phyloP scores from a whole-genome alignment of 2,888 invertebrate species.

The Drosophila siamana region DNA sequence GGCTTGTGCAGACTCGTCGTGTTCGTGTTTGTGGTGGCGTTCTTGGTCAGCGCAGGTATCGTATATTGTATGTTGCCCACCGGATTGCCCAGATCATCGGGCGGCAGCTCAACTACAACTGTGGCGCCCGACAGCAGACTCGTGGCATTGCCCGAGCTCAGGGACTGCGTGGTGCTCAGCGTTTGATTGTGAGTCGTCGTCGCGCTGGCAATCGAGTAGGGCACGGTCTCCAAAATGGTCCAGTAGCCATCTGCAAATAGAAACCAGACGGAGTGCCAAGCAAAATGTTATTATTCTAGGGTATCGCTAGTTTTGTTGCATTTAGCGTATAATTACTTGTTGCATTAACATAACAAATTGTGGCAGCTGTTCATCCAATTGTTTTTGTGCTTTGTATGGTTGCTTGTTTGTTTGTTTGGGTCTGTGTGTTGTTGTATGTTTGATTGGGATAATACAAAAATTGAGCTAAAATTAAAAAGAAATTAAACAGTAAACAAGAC shows the following conservation, averaged over 20 bases:
- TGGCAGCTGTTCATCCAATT: slow-evolving; percentile 45
- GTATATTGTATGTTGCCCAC: slow-evolving; percentile 84
- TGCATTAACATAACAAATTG: slow-evolving; percentile 56
- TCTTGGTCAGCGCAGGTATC: slow-evolving; percentile 73
- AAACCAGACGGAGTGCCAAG: slow-evolving; percentile 2
- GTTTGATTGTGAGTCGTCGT: slow-evolving; percentile 47
- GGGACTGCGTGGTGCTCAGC: slow-evolving; percentile 48
- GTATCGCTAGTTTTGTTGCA: neutral
- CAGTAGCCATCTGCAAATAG: slow-evolving; percentile 83
- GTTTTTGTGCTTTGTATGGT: slow-evolving; percentile 25
- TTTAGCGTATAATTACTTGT: slow-evolving; percentile 62
- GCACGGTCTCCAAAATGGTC: slow-evolving; percentile 85
- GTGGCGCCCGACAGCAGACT: slow-evolving; percentile 80
- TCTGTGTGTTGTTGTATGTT: slow-evolving; percentile 7
- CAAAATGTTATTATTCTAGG: slow-evolving; percentile 9
- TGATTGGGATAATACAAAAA: slow-evolving; percentile 6
- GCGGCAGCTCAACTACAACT: slow-evolving; percentile 84
- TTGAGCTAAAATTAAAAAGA: slow-evolving; percentile 4
- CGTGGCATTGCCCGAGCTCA: slow-evolving; percentile 49
- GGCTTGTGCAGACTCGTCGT: slow-evolving; percentile 62
- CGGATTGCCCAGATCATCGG: slow-evolving; percentile 82
- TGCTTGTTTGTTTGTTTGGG: slow-evolving; percentile 11
- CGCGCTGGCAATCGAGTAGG: slow-evolving; percentile 78
- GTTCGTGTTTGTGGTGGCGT: slow-evolving; percentile 66
- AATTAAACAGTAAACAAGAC: slow-evolving; percentile 11